Percentiles rank a stretch among this genome's conserved stretches.
Evolutionary conservation across 1,140 invertebrate species (phyloP).

Genomic region (Xylocopa sonorina): DNA sequence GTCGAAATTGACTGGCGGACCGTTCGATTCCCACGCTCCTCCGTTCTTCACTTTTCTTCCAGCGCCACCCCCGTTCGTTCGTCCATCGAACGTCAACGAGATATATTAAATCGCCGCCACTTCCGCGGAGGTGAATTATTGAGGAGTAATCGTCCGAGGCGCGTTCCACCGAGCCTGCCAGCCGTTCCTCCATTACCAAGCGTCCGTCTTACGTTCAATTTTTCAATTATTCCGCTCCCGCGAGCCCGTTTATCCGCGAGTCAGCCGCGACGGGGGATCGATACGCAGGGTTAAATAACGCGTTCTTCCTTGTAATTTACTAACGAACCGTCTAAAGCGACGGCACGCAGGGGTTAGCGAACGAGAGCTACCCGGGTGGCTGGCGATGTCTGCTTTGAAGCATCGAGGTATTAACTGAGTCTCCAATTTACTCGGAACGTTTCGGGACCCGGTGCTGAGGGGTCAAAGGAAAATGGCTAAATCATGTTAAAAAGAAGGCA

Average conservation of each 20-base stretch:
- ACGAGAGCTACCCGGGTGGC: background rate
- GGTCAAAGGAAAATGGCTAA: slow-evolving; percentile 5
- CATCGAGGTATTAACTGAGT: slow-evolving; percentile 25
- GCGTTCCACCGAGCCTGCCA: too few relatives aligned
- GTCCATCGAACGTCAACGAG: background rate
- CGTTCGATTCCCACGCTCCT: background rate
- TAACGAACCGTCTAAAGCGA: slow-evolving; percentile 52
- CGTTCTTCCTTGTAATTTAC: slow-evolving; percentile 48
- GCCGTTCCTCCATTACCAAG: background rate
- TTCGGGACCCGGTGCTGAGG: background rate
- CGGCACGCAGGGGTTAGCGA: background rate
- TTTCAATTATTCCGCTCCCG: background rate
- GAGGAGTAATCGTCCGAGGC: background rate
- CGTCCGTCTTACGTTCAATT: background rate
- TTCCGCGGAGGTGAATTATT: background rate
- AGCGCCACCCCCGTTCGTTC: background rate
- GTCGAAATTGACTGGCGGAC: background rate
- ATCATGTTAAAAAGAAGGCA: background rate
- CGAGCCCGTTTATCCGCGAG: background rate
- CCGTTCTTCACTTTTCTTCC: background rate
- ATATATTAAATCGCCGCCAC: background rate
- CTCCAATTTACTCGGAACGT: slow-evolving; percentile 32
- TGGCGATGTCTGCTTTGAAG: slow-evolving; percentile 26
- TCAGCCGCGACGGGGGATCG: background rate
- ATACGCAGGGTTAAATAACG: slow-evolving; percentile 1